Base-by-base conservation (phyloP, 1,140 invertebrate species). In the Orius insidiosus region DNA sequence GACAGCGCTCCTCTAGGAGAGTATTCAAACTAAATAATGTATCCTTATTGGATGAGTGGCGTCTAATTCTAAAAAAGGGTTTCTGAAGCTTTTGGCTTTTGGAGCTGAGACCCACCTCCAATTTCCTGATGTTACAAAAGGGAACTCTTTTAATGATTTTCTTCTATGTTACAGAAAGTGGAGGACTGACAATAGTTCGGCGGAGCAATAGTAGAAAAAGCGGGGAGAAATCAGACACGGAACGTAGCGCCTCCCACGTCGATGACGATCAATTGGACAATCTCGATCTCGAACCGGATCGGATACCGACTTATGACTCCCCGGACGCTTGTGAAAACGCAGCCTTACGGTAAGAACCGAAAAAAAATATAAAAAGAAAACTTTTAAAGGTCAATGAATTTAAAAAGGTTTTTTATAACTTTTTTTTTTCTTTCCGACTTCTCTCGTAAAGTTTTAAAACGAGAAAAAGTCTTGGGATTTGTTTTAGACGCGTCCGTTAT, bases 241-340 rank as follows among this genome's bases (percentile, higher is more conserved):
- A n/a, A n/a, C n/a, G n/a, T n/a, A 37, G 56, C 45, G 66, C 65
- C 56, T 70, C 69, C 52, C 67, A 65, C 50, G 69, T 69, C 59
- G 72, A 76, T 49, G 74, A 78, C 46, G 67, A 67, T 44, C 56
- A 61, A n/a, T 64, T 75, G 15, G 74, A 75, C 54, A 68, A 70
- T 57, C 66, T 79, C 43, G 80, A 83, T 61, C 68, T 84, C 30
- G 72, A 74, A 54, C 77, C 77, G 32, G 83, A 85, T 48, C 74
- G 74, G 63, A 67, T 87, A 57, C 82, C 84, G 50, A 68, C 79
- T 54, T 75, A 83, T 55, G 85, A 88, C 64, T 83, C 80, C 58
- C 79, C 82, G 54, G 85, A 89, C 59, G 84, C 84, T 46, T 85
- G 83, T 59, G 83, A 87, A 63, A 85, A 84, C 64, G 84, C 84